phyloP scores from a whole-genome alignment of 1,140 invertebrate genomes.

The Aphidius ervi region DNA sequence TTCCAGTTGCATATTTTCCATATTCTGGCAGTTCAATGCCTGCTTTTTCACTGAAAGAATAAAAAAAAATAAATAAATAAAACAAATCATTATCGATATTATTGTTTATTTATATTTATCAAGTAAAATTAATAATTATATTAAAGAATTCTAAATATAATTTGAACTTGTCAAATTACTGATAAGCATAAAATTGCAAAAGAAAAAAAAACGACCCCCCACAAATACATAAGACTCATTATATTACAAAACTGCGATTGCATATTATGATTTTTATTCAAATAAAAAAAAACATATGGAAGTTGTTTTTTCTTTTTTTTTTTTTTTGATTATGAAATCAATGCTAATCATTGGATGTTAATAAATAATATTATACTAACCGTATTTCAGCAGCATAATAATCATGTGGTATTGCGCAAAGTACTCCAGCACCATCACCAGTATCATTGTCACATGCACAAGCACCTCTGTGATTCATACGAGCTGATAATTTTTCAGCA shows the following conservation, averaged over 20 bases:
- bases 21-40: constrained; percentile 78
- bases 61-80: constrained; percentile 29
- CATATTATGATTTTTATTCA: no score
- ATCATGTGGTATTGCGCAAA: constrained; percentile 93
- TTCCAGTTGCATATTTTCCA: constrained; percentile 92
- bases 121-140: background rate
- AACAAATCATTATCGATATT: background rate
- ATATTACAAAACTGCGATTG: no score
- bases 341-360: background rate
- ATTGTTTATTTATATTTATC: background rate
- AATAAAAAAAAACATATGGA: no score
- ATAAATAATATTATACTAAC: constrained; percentile 48
- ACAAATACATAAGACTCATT: no score
- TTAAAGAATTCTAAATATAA: background rate
- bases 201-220: no score
- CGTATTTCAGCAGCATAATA: constrained; percentile 81
- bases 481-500: constrained; percentile 86
- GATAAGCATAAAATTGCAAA: no score
- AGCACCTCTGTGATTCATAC: constrained; percentile 98
- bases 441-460: constrained; percentile 98
- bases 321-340: no score
- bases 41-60: constrained; percentile 61
- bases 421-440: constrained; percentile 95
- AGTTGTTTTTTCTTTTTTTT: no score
- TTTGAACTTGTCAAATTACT: background rate